Base-by-base conservation (phyloP, 2,888 invertebrate species). In the Eupsilia transversa region DNA sequence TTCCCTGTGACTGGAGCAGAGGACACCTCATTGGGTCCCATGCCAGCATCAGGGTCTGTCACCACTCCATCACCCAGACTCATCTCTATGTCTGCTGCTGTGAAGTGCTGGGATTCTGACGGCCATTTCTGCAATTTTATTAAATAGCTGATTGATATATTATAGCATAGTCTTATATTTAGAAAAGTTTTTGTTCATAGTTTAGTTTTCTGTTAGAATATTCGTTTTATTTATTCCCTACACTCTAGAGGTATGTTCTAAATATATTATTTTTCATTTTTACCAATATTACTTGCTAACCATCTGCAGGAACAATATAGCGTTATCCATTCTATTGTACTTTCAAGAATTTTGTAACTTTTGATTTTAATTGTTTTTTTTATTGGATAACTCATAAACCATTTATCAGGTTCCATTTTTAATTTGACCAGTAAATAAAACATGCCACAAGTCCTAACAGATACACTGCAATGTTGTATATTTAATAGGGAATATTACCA, bases 21-120 rank as follows among this genome's bases (percentile, higher is more conserved):
- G 30, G 92, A 87, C 3, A 92, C 91, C 70, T 92, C 94, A 90
- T 91, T 93, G n/a, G 93, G 88, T 7, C 90, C 90, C 87, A 93
- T 89, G 4, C 90, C 90, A 79, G 89, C 74, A 72, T 92, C 91
- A 57, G 89, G 81, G 35, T 90, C 92, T 23, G 87, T 66, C 0
- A 67, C 80, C 12, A 91, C 82, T 60, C 83, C 90, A 82, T 90
- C 88, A n/a, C 89, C 90, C 43, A 94, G 79, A 70, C 86, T 88
- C 84, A 93, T 89, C 38, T 92, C 91, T 54, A 93, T 83, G 33
- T 93, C 92, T 66, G 86, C 79, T 83, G 90, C 87, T 69, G 86
- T 86, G 73, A 90, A 93, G 63, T 93, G 90, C 27, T 91, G 89
- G 20, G 90, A 70, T 43, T 93, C 92, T 76, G 90, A 61, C n/a